phyloP scores from a whole-genome alignment of 2,797 vertebrate species.

The Pseudotriccus pelzelni region DNA sequence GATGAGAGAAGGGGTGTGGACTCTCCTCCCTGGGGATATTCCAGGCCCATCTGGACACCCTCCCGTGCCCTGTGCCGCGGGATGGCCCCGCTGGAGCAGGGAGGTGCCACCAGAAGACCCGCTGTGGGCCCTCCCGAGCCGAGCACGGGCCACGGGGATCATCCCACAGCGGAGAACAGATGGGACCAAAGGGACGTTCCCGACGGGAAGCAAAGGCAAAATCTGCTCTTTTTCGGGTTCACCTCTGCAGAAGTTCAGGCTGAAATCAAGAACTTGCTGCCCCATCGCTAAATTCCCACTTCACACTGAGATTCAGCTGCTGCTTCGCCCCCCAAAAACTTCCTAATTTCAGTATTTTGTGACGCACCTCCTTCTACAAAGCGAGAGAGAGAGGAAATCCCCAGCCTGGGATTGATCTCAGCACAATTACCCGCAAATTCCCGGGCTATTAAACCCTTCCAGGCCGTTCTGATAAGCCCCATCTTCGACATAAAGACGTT shows the following conservation, averaged over 20 bases:
- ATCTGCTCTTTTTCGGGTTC: background rate
- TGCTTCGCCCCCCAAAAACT: background rate
- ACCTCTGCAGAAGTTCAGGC: background rate
- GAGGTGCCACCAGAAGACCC: background rate
- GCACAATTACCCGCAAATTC: background rate
- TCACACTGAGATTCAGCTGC: background rate
- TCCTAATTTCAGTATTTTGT: background rate
- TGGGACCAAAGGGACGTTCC: background rate
- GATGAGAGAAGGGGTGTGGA: too few species aligned
- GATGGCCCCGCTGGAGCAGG: background rate
- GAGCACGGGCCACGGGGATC: fast-evolving
- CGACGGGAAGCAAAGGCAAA: background rate
- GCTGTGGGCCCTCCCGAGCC: background rate
- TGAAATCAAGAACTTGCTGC: background rate
- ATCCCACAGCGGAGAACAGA: background rate
- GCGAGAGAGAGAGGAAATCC: background rate
- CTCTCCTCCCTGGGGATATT: background rate
- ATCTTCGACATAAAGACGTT: background rate
- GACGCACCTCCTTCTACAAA: background rate
- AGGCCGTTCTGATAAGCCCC: constrained; percentile 47
- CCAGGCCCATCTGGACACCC: background rate
- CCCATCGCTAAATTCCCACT: background rate
- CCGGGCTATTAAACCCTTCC: constrained; percentile 27
- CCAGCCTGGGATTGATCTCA: background rate
- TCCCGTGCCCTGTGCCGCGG: fast-evolving